Percentiles rank a stretch among this genome's conserved stretches.
Evolutionary conservation across 2,888 invertebrate species (phyloP).

Genomic region (Erebia ligea): DNA sequence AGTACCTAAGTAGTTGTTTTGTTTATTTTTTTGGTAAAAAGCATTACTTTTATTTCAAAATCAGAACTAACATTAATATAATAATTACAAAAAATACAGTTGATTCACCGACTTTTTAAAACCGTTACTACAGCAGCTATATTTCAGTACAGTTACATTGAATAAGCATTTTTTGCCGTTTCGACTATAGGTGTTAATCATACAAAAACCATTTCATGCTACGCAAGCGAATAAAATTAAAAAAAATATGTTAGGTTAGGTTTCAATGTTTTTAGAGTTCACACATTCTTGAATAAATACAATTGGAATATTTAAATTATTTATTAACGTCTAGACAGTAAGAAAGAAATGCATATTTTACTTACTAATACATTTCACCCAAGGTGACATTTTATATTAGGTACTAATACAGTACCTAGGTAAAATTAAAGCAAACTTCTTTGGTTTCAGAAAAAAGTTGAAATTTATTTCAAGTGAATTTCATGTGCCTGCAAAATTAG

Average conservation of each 20-base stretch:
- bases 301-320: background rate
- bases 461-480: no score
- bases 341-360: background rate
- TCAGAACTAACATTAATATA: background rate
- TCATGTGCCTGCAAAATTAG: no score
- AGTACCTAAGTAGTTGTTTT: no score
- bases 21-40: no score
- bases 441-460: background rate
- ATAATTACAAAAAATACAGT: background rate
- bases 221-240: background rate
- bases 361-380: background rate
- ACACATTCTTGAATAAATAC: background rate
- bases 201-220: background rate
- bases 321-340: conserved; percentile 7
- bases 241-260: background rate
- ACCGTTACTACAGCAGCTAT: conserved; percentile 19
- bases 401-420: no score
- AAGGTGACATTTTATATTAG: conserved; percentile 5
- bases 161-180: conserved; percentile 22
- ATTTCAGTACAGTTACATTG: conserved; percentile 27
- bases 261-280: background rate
- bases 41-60: background rate
- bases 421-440: background rate
- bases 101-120: conserved; percentile 10
- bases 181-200: conserved; percentile 22